Evolutionary conservation across 2,888 invertebrate genomes (phyloP).

Genomic region (Rhagophthalmus giganteus): DNA sequence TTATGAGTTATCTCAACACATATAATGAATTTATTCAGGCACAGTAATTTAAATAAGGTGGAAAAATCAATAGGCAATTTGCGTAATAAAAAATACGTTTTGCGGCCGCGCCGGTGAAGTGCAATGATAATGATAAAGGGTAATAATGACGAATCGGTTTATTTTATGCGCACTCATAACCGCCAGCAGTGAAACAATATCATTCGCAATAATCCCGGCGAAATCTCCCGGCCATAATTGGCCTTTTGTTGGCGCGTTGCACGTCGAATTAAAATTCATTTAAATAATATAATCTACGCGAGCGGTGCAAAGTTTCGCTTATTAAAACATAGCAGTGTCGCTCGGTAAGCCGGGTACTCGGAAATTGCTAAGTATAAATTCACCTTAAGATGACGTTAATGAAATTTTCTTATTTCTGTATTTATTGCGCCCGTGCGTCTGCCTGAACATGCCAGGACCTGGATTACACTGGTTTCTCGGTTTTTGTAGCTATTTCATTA

Average conservation of each 20-base stretch:
- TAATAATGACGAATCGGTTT: constrained; percentile 39
- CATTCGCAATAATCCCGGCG: constrained; percentile 40
- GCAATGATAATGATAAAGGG: constrained; percentile 43
- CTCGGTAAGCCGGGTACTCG: constrained; percentile 51
- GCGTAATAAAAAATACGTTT: constrained; percentile 37
- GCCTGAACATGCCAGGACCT: constrained; percentile 40
- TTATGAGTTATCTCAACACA: constrained; percentile 29
- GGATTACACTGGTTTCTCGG: constrained; percentile 44
- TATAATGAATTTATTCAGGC: constrained; percentile 32
- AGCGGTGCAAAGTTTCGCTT: constrained; percentile 45
- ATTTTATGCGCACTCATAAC: constrained; percentile 43
- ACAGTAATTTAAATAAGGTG: constrained; percentile 35
- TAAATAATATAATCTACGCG: constrained; percentile 52
- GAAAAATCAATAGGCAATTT: constrained; percentile 43
- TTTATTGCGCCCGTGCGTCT: constrained; percentile 53
- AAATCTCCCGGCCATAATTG: constrained; percentile 46
- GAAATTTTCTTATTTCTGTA: constrained; percentile 60
- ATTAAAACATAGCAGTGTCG: constrained; percentile 54
- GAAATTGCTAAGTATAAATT: constrained; percentile 62
- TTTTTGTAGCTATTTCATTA: constrained; percentile 49
- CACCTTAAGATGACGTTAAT: constrained; percentile 62
- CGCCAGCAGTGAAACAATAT: constrained; percentile 39
- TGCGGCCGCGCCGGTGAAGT: constrained; percentile 35
- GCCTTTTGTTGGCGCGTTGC: constrained; percentile 47
- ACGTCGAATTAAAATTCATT: constrained; percentile 53